Evolutionary conservation across 2,113 vertebrate genomes (phyloP), one percentile per base, ranked within the genome.

Genomic region (Cololabis saira): DNA sequence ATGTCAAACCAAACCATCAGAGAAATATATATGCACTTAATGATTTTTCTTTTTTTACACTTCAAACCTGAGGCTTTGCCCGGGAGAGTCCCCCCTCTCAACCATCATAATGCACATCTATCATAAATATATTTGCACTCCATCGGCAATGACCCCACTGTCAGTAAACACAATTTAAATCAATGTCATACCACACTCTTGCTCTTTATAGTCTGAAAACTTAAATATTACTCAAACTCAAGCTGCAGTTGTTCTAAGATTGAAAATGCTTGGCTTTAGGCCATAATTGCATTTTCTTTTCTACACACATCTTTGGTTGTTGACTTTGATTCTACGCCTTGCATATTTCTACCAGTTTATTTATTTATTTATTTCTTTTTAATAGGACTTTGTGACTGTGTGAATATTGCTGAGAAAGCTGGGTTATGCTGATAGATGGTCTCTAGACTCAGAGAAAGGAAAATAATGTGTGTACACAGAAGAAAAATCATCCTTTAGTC

Each of bases 401-500:
- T 60, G 58, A 60, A 57, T 41, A 59, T 58, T 52, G 61, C 58
- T 47, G 63, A 14, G 37, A 63, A 27, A 68, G 42, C 62, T 81
- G 74, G 52, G 58, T 63, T 52, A 44, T 61, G 67, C 59, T 53
- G 58, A 83, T 71, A 75, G 61, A 27, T 3, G 49, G 48, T 30
- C 18, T 71, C 56, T 43, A 12, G 9, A 78, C 21, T 67, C n/a
- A 33, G 37, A 24, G 30, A 74, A 40, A 79, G 76, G 68, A 76
- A 85, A 37, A 69, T 57, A 78, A 78, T 78, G 70, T 68, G 41
- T 30, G 16, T 11, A 69, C 67, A 22, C 21, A 49, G 33, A 21
- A 83, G 77, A 47, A 67, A n/a, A 84, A 80, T 73, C 67, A 74
- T 89, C 73, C 67, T 52, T 7, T 18, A 47, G 82, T 72, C 80